Evolutionary conservation across 2,888 invertebrate species (phyloP).

Genomic region (Diadegma fenestrale): DNA sequence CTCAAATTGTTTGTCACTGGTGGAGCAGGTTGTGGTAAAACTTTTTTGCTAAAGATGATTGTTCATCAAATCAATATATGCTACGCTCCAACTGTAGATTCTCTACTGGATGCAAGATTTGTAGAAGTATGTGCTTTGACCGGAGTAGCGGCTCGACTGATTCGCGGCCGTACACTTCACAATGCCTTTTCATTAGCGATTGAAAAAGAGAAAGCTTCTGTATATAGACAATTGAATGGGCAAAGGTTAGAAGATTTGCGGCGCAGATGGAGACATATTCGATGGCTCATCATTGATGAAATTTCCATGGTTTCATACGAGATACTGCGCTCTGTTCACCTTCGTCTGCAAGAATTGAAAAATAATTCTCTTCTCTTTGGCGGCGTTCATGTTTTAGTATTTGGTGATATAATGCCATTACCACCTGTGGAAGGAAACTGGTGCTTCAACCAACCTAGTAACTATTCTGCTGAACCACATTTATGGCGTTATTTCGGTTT

Average conservation of each 20-base stretch:
- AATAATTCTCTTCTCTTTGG: conserved; percentile 66
- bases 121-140: conserved; percentile 74
- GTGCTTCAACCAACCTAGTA: conserved; percentile 71
- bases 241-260: conserved; percentile 64
- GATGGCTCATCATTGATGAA: conserved; percentile 72
- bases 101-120: conserved; percentile 48
- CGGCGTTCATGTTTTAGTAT: conserved; percentile 70
- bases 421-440: conserved; percentile 76
- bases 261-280: conserved; percentile 69
- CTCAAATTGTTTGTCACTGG: too few species aligned
- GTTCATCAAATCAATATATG: conserved; percentile 74
- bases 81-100: conserved; percentile 55
- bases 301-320: conserved; percentile 75
- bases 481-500: conserved; percentile 71
- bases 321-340: conserved; percentile 64
- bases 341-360: conserved; percentile 67
- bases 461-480: conserved; percentile 70
- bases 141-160: conserved; percentile 75
- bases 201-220: conserved; percentile 66
- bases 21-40: too few species aligned
- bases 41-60: conserved; percentile 61
- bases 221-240: conserved; percentile 62
- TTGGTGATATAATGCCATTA: conserved; percentile 73
- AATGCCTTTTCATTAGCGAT: conserved; percentile 62
- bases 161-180: conserved; percentile 66